Conservation (phyloP, 2,888 invertebrate species). For the Cancer borealis region DNA sequence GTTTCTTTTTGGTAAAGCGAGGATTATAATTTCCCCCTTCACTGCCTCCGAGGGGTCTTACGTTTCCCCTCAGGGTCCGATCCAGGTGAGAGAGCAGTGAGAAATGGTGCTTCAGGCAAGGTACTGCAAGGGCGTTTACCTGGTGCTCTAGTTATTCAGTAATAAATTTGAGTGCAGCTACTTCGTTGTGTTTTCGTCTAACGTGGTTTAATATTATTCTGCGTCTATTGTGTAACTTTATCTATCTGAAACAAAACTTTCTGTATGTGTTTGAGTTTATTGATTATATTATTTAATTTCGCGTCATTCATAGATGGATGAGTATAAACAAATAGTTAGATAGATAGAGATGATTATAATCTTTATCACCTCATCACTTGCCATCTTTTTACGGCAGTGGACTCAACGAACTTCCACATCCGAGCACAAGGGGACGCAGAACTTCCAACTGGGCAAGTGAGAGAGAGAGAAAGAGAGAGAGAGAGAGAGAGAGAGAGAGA, state of each 20-base stretch:
- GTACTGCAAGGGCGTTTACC: neutral
- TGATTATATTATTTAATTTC: too few species aligned
- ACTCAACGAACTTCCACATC: neutral
- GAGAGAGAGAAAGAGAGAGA: too few species aligned
- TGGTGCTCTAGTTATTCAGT: neutral
- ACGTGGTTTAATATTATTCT: neutral
- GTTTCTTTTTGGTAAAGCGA: neutral
- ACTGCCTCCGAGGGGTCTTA: neutral
- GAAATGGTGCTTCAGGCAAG: neutral
- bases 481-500: too few species aligned
- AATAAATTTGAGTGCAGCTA: neutral
- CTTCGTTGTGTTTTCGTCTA: neutral
- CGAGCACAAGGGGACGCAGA: neutral
- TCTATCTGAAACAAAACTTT: neutral
- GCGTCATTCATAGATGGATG: too few species aligned
- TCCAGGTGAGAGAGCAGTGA: neutral
- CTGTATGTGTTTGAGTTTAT: neutral
- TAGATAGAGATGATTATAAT: neutral
- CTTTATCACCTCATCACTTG: neutral
- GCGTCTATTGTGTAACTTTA: neutral
- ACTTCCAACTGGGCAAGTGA: neutral
- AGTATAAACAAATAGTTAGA: neutral
- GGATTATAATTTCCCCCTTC: neutral
- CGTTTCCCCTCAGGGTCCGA: neutral
- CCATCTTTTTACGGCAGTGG: neutral